Evolutionary conservation across 35 echinoderm and acorn worm genomes (phyloP).

Genomic region (Anneissia japonica): DNA sequence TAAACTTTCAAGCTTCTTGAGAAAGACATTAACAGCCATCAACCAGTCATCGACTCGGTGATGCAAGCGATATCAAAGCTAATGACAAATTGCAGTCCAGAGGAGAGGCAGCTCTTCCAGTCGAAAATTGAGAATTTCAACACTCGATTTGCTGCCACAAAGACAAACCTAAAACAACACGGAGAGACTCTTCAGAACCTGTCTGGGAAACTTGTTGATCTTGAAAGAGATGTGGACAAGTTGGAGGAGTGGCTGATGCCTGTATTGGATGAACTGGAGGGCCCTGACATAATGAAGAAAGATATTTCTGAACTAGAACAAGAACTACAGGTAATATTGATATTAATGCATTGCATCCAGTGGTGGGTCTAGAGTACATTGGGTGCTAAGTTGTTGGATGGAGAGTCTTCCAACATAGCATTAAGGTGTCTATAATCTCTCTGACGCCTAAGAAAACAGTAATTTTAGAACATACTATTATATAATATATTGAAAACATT

Average conservation of each 20-base stretch:
- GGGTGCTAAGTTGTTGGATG: too few relatives aligned
- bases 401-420: too few relatives aligned
- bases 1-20: conserved; percentile 41
- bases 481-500: too few relatives aligned
- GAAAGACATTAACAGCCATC: conserved; percentile 96
- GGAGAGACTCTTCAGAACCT: conserved; percentile 55
- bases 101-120: conserved; percentile 58
- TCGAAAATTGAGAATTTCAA: conserved; percentile 80
- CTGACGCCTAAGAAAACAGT: too few relatives aligned
- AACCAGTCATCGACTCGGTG: conserved; percentile 81
- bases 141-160: conserved; percentile 37
- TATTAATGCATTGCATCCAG: too few relatives aligned
- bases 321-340: conserved; percentile 43
- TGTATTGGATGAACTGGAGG: conserved; percentile 64
- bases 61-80: conserved; percentile 60
- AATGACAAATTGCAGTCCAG: conserved; percentile 56
- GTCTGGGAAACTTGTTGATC: conserved; percentile 66
- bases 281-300: conserved; percentile 73
- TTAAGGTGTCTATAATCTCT: too few relatives aligned
- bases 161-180: conserved; percentile 53
- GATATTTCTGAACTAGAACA: conserved; percentile 75
- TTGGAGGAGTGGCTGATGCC: conserved; percentile 96
- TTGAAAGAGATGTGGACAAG: conserved; percentile 74
- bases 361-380: too few relatives aligned
- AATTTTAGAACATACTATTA: too few relatives aligned